Evolutionary conservation across 1,140 invertebrate species (phyloP).

Genomic region (Adoxophyes honmai): DNA sequence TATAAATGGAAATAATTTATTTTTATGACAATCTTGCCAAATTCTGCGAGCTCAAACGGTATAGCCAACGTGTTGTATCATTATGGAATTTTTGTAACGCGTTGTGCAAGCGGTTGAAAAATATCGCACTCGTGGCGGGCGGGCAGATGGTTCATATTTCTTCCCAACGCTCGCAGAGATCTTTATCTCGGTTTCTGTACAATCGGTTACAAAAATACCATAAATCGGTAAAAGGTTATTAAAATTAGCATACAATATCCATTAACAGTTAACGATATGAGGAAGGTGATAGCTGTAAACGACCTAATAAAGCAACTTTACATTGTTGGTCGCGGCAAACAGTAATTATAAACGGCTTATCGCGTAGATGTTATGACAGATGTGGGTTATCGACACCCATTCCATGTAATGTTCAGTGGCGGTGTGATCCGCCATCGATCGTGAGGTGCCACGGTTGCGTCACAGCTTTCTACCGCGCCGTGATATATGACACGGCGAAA

Average conservation of each 20-base stretch:
- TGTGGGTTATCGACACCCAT: slow-evolving; percentile 7
- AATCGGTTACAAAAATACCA: slow-evolving; percentile 9
- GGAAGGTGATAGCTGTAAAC: not conserved
- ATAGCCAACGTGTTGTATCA: slow-evolving; percentile 4
- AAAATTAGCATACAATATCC: slow-evolving; percentile 11
- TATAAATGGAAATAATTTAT: slow-evolving; percentile 13
- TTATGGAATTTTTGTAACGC: slow-evolving; percentile 9
- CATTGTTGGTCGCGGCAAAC: not conserved
- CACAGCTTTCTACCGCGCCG: slow-evolving; percentile 37
- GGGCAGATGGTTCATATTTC: slow-evolving; percentile 12
- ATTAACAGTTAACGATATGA: slow-evolving; percentile 1
- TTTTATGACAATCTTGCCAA: slow-evolving; percentile 14
- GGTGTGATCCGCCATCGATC: slow-evolving; percentile 20
- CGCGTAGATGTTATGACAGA: not conserved
- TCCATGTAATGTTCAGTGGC: slow-evolving; percentile 15
- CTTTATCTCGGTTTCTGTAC: slow-evolving; percentile 1
- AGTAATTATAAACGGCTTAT: not conserved
- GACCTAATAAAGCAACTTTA: not conserved
- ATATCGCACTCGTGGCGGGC: not conserved
- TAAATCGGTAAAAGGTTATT: slow-evolving; percentile 6
- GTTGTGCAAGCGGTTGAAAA: slow-evolving; percentile 9
- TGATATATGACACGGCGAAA: slow-evolving; percentile 20
- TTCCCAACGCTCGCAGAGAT: not conserved
- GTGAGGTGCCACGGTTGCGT: slow-evolving; percentile 24
- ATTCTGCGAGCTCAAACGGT: not conserved